Evolutionary conservation across 2,888 invertebrate genomes (phyloP).

Genomic region (Heliconius erato): DNA sequence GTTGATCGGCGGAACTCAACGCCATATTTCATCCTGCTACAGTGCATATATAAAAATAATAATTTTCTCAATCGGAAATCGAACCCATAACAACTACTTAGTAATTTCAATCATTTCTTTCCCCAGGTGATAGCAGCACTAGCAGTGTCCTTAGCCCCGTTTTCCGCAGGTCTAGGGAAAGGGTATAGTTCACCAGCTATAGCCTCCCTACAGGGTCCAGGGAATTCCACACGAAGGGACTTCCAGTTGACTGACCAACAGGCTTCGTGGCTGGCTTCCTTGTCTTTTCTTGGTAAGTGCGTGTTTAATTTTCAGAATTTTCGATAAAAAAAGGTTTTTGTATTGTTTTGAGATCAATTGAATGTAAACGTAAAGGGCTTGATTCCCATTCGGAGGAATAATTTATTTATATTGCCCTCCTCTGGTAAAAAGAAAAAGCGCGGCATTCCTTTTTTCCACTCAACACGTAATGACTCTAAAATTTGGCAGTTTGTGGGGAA

Average conservation of each 20-base stretch:
- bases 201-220: conserved; percentile 88
- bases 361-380: too few species aligned
- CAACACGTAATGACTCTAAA: too few species aligned
- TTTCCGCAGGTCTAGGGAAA: conserved; percentile 90
- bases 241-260: conserved; percentile 88
- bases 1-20: too few species aligned
- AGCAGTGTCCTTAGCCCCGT: conserved; percentile 90
- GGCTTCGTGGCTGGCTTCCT: conserved; percentile 90
- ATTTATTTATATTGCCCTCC: too few species aligned
- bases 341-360: too few species aligned
- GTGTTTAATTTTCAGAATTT: not conserved
- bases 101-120: not conserved
- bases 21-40: too few species aligned
- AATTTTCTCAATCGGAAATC: not conserved
- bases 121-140: conserved; percentile 89
- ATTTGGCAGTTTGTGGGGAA: too few species aligned
- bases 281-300: conserved; percentile 87
- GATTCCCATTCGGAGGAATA: too few species aligned
- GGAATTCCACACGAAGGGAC: conserved; percentile 80
- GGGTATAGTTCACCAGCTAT: conserved; percentile 91
- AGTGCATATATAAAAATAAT: too few species aligned
- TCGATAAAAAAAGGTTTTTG: too few species aligned
- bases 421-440: too few species aligned
- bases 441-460: too few species aligned
- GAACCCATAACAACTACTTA: not conserved